These are phyloP conservation scores for Ecliptopera silaceata DNA, from an alignment of 2,888 invertebrate genomes.

Conservation along the genomic window DNA sequence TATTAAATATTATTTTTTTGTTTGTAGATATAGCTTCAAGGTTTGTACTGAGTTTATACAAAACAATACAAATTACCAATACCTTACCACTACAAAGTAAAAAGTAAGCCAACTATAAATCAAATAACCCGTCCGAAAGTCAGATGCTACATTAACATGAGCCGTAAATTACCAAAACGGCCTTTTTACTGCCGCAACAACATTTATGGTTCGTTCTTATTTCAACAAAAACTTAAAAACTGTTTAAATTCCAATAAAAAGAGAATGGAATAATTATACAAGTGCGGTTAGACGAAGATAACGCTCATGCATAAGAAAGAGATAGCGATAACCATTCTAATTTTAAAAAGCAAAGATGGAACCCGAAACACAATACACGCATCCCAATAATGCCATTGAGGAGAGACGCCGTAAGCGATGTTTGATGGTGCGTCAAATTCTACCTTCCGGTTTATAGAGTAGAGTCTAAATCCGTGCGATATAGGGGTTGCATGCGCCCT, in stretches of 20 bases:
- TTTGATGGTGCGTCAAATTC: conserved; percentile 59
- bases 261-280: conserved; percentile 74
- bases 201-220: conserved; percentile 74
- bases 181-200: conserved; percentile 76
- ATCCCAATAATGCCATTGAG: conserved; percentile 66
- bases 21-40: too few relatives aligned
- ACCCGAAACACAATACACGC: conserved; percentile 78
- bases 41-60: not conserved
- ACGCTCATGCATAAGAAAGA: conserved; percentile 51
- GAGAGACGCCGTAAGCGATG: conserved; percentile 63
- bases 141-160: conserved; percentile 67
- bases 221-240: conserved; percentile 77
- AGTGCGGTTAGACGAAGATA: conserved; percentile 64
- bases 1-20: too few relatives aligned
- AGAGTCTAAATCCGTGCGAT: conserved; percentile 67
- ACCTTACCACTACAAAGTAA: conserved; percentile 42
- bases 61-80: conserved; percentile 1
- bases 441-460: conserved; percentile 59
- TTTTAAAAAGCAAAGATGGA: conserved; percentile 83
- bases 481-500: conserved; percentile 54
- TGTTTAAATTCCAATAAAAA: conserved; percentile 77
- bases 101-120: conserved; percentile 57
- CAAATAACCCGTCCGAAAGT: conserved; percentile 59
- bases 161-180: conserved; percentile 76
- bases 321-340: conserved; percentile 70